Evolutionary conservation across 2,888 invertebrate species (phyloP).

Genomic region (Synanthedon vespiformis): DNA sequence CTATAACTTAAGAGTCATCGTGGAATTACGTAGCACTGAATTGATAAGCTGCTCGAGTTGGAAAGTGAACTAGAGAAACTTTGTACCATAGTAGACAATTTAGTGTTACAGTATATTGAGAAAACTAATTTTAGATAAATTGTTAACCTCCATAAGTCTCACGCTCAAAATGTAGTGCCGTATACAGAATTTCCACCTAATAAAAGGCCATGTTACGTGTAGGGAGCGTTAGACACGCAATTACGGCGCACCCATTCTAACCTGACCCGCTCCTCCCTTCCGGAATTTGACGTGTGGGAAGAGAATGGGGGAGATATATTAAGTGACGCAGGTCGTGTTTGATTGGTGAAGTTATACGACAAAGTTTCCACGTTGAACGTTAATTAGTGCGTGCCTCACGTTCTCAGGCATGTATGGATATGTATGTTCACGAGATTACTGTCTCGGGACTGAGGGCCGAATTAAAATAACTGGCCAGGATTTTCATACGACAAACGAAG

Average conservation of each 20-base stretch:
- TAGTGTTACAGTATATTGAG: neutral
- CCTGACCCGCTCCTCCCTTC: slow-evolving; percentile 35
- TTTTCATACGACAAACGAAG: neutral
- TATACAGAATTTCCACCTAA: slow-evolving; percentile 68
- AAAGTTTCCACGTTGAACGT: slow-evolving; percentile 66
- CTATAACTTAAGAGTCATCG: no score
- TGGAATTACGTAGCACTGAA: no score
- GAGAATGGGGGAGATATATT: slow-evolving; percentile 35
- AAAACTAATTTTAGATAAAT: neutral
- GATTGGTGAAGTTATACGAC: slow-evolving; percentile 39
- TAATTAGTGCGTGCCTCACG: slow-evolving; percentile 67
- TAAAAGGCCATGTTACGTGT: slow-evolving; percentile 66
- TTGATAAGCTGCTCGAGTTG: no score
- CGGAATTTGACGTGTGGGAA: slow-evolving; percentile 20
- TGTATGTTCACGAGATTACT: slow-evolving; percentile 41
- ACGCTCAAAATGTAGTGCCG: slow-evolving; percentile 43
- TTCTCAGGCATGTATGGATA: slow-evolving; percentile 48
- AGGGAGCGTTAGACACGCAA: slow-evolving; percentile 65
- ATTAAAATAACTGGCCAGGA: neutral
- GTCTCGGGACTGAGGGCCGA: slow-evolving; percentile 9
- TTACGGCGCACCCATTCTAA: slow-evolving; percentile 48
- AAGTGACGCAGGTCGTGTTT: slow-evolving; percentile 37
- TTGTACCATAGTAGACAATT: no score
- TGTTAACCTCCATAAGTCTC: slow-evolving; percentile 31
- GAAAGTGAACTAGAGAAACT: no score